Conservation (phyloP, 2,888 invertebrate species). For the Sarcophaga subvicina region DNA sequence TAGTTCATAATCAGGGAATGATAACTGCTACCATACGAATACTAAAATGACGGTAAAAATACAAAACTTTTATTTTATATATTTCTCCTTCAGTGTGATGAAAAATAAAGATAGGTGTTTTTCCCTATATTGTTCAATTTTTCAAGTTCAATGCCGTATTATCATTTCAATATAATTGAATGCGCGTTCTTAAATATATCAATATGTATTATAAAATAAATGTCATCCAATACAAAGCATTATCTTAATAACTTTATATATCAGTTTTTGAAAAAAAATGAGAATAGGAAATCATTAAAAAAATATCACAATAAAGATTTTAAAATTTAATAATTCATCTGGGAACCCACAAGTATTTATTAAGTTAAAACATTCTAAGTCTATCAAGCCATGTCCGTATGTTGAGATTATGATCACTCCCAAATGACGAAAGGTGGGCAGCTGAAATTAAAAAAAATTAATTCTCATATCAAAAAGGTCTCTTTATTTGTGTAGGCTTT, state of each 20-base stretch:
- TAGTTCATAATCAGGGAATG: conserved; percentile 27
- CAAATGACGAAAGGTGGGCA: conserved; percentile 26
- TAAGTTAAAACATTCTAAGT: conserved; percentile 49
- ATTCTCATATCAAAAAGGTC: not conserved
- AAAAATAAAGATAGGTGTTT: conserved; percentile 1
- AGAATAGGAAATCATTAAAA: conserved; percentile 53
- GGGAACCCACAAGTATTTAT: conserved; percentile 40
- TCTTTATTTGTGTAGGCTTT: not conserved
- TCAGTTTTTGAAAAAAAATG: conserved; percentile 32
- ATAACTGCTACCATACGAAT: conserved; percentile 44
- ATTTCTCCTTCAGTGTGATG: conserved; percentile 18
- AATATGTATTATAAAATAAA: conserved; percentile 6
- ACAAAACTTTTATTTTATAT: conserved; percentile 36
- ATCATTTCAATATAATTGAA: conserved; percentile 13
- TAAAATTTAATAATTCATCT: conserved; percentile 46
- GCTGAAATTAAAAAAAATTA: conserved; percentile 32
- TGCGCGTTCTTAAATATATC: conserved; percentile 17
- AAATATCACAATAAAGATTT: conserved; percentile 64
- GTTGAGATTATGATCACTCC: conserved; percentile 21
- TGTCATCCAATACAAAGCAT: conserved; percentile 28
- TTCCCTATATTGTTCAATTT: not conserved
- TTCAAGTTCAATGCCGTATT: conserved; percentile 17
- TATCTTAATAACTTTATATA: conserved; percentile 32
- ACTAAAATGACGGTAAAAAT: conserved; percentile 42
- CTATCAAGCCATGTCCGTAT: conserved; percentile 42